Evolutionary conservation across 1,140 invertebrate species (phyloP).

Genomic region (Macrotrachela quadricornifera): DNA sequence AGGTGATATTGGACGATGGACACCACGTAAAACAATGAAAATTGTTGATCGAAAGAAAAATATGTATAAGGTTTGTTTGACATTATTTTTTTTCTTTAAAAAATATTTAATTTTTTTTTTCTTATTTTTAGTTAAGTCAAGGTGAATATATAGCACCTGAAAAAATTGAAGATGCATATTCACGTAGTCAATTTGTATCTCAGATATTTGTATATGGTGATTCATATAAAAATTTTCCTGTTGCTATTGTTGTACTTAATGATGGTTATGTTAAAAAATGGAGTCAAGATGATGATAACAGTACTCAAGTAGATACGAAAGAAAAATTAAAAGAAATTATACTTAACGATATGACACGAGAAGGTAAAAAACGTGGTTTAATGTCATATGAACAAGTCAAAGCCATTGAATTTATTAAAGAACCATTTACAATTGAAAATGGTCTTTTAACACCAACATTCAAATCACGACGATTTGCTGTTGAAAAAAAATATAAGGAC

Average conservation of each 20-base stretch:
- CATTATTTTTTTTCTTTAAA: too few species aligned
- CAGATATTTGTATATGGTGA: slow-evolving; percentile 94
- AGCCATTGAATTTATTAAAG: too few species aligned
- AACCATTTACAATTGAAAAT: too few species aligned
- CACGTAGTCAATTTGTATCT: slow-evolving; percentile 66
- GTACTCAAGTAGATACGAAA: slow-evolving; percentile 41
- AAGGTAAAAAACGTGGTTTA: slow-evolving; percentile 65
- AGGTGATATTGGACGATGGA: slow-evolving; percentile 30
- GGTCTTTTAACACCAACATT: too few species aligned
- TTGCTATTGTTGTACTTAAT: slow-evolving; percentile 80
- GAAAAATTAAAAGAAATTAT: slow-evolving; percentile 62
- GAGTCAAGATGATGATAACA: slow-evolving; percentile 54
- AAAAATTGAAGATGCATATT: slow-evolving; percentile 93
- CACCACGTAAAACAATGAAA: slow-evolving; percentile 36
- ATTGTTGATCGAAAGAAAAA: slow-evolving; percentile 90
- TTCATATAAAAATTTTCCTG: slow-evolving; percentile 66
- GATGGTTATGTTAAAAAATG: slow-evolving; percentile 71
- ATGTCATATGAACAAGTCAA: slow-evolving; percentile 85
- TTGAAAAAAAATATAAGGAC: too few species aligned
- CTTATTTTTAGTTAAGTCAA: slow-evolving; percentile 79
- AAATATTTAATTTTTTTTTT: too few species aligned
- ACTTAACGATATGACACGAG: slow-evolving; percentile 59
- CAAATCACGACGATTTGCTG: too few species aligned
- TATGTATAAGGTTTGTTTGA: slow-evolving; percentile 54
- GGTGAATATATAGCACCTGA: slow-evolving; percentile 97